Base-by-base conservation (phyloP, 2,113 vertebrate genomes). In the Microcebus griseorufus region DNA sequence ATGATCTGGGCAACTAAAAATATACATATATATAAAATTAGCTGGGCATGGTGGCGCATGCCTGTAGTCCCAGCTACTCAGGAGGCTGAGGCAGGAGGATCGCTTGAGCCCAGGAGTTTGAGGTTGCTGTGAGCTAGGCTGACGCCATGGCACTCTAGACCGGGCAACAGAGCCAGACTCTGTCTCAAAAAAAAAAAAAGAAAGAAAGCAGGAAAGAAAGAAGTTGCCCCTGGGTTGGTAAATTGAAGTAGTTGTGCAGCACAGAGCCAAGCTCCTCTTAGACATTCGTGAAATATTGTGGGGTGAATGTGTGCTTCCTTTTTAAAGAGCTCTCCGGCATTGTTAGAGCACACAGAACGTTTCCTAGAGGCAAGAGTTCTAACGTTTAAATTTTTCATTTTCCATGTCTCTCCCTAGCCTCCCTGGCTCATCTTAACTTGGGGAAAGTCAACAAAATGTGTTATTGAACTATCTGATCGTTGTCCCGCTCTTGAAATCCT, bases 211-310 rank as follows among this genome's bases (percentile, higher is more conserved):
- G 45, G 45, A 45, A 6, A 80, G 55, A 89, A 9, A 12, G 80
- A 78, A 4, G n/a, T 1, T 42, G 58, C 20, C 9, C 48, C 32
- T 20, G 60, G 29, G 42, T 0, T 11, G 23, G 34, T 34, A 29
- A 39, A 6, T 2, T 2, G 25, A 58, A 34, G 65, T 1, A 9
- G 58, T 0, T 9, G 23, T 1, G 12, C 0, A 60, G 22, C 51
- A 2, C 0, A 1, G 1, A 83, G n/a, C 45, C 60, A 8, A 32
- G 18, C 9, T 11, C 14, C n/a, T 48, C 65, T 18, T 3, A 34
- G 48, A 32, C 17, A 6, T n/a, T 18, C 0, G 2, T 0, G 64
- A 87, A 51, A 23, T 22, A 60, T 75, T 58, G 32, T 29, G 45
- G 65, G 14, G 6, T 34, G 42, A 72, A 60, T 5, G 34, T 5